These are phyloP conservation scores for Poecilia picta DNA, from an alignment of 2,797 vertebrate genomes.

Conservation along the genomic window DNA sequence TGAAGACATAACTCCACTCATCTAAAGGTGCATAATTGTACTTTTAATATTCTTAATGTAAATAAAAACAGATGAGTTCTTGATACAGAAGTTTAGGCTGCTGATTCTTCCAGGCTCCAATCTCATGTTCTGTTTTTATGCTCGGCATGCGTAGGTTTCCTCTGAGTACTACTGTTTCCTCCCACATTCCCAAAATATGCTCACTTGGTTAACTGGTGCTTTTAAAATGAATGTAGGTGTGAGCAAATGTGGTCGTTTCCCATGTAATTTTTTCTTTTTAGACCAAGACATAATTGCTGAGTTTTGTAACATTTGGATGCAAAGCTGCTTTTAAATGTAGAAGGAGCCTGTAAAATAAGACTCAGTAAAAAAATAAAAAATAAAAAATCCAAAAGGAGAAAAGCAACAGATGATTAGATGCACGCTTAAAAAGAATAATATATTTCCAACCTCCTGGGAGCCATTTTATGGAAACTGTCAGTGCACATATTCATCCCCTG, in stretches of 20 bases:
- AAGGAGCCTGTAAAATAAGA: not conserved
- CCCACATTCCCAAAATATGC: slow-evolving; percentile 12
- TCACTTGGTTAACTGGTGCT: not conserved
- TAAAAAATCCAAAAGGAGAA: slow-evolving; percentile 3
- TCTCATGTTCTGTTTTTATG: not conserved
- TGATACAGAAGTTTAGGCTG: not conserved
- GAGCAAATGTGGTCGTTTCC: slow-evolving; percentile 4
- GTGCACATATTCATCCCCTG: slow-evolving; percentile 53
- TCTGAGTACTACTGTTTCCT: slow-evolving; percentile 7
- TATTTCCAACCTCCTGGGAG: slow-evolving; percentile 32
- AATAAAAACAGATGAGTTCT: not conserved
- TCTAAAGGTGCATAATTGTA: not conserved
- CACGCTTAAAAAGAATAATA: slow-evolving; percentile 6
- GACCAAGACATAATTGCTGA: not conserved
- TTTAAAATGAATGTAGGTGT: not conserved
- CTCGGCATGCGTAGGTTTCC: slow-evolving; percentile 4
- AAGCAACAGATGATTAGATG: not conserved
- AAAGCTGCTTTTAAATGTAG: not conserved
- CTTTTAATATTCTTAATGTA: not conserved
- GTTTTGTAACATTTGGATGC: not conserved
- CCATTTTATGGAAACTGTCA: slow-evolving; percentile 36
- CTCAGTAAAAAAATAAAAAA: not conserved
- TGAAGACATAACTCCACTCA: not conserved
- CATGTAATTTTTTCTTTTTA: not conserved
- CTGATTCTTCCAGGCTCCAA: not conserved